Percentiles rank a stretch among this genome's conserved stretches.
Evolutionary conservation across 2,888 invertebrate species (phyloP).

Genomic region (Sinhomidia bicolor): DNA sequence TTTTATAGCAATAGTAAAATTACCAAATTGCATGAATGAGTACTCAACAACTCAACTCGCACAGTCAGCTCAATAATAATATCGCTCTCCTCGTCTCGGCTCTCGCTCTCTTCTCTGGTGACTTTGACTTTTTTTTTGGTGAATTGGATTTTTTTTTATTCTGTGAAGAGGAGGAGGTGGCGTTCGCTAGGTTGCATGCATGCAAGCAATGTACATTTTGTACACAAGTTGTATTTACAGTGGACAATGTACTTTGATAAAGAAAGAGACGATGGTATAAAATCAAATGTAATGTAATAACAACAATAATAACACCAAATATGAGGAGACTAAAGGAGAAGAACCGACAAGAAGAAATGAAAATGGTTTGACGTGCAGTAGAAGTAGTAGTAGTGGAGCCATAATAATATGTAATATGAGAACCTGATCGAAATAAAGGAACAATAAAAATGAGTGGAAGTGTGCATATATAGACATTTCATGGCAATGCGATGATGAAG

Average conservation of each 20-base stretch:
- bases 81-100: neutral
- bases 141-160: conserved; percentile 24
- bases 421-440: conserved; percentile 36
- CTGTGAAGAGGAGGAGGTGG: neutral
- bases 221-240: neutral
- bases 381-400: neutral
- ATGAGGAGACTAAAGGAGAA: neutral
- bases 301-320: conserved; percentile 16
- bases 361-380: neutral
- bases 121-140: neutral
- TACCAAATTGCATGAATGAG: conserved; percentile 42
- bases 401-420: conserved; percentile 30
- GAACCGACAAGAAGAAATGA: conserved; percentile 3
- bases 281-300: neutral
- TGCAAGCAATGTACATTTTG: neutral
- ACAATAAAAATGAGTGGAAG: conserved; percentile 30
- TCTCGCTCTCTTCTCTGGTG: too few species aligned
- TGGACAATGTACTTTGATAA: neutral
- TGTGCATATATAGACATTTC: conserved; percentile 38
- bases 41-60: neutral
- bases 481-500: conserved; percentile 26
- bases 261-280: neutral
- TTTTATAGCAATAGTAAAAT: conserved; percentile 44
- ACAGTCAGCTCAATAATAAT: neutral
- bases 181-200: neutral